Conservation (phyloP, 1,140 invertebrate genomes). For the Reticulitermes speratus region DNA sequence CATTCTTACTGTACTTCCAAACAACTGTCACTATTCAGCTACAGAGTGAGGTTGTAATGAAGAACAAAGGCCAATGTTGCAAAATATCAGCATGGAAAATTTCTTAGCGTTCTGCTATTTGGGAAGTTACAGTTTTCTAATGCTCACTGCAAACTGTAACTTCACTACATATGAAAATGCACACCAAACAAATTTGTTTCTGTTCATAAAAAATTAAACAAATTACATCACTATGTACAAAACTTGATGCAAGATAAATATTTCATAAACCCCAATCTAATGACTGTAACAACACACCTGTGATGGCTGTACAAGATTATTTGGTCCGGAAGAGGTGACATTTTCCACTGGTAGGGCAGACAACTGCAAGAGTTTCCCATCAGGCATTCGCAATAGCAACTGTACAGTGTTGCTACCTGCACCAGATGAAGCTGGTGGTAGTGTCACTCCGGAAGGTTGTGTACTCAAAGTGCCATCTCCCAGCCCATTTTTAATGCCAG, state of each 20-base stretch:
- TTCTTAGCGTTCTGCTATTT: too few relatives aligned
- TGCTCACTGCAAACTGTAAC: too few relatives aligned
- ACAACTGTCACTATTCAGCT: too few relatives aligned
- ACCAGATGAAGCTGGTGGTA: background rate
- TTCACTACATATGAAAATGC: too few relatives aligned
- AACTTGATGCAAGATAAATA: background rate
- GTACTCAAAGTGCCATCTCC: background rate
- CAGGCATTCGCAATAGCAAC: slow-evolving; percentile 50
- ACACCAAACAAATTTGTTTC: too few relatives aligned
- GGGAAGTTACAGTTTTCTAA: too few relatives aligned
- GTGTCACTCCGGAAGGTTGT: background rate
- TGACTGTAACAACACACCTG: background rate
- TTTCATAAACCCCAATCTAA: background rate
- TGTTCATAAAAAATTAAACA: too few relatives aligned
- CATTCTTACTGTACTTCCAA: too few relatives aligned
- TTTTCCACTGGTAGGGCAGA: slow-evolving; percentile 11
- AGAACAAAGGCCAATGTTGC: too few relatives aligned
- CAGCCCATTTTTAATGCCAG: background rate
- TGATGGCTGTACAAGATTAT: background rate
- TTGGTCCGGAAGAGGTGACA: background rate
- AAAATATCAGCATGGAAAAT: too few relatives aligned
- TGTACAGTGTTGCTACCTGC: slow-evolving; percentile 45
- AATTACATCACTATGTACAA: too few relatives aligned
- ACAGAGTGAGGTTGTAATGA: too few relatives aligned
- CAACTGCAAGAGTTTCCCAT: slow-evolving; percentile 53